These are phyloP conservation scores for Clarias platycephalus DNA, from an alignment of 2,797 vertebrate genomes.

Conservation along the genomic window DNA sequence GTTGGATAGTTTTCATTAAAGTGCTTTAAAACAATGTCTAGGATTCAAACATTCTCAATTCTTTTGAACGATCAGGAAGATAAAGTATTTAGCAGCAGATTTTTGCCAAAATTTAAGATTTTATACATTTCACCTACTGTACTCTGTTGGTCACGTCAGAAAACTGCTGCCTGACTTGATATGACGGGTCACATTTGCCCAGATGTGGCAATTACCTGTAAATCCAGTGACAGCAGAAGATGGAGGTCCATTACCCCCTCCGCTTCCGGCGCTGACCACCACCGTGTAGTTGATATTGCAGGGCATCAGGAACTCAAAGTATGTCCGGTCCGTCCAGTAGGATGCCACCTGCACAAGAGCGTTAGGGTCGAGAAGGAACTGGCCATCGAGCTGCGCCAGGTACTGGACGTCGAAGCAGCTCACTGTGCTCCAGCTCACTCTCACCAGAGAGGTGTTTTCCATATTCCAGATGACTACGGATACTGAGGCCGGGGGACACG, in stretches of 20 bases:
- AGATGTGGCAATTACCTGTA: slow-evolving; percentile 66
- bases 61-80: too few relatives aligned
- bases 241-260: slow-evolving; percentile 64
- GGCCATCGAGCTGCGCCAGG: slow-evolving; percentile 63
- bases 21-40: too few relatives aligned
- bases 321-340: slow-evolving; percentile 69
- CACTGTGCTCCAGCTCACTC: slow-evolving; percentile 67
- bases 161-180: too few relatives aligned
- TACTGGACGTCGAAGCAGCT: slow-evolving; percentile 68
- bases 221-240: slow-evolving; percentile 59
- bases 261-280: slow-evolving; percentile 68
- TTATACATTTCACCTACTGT: too few relatives aligned
- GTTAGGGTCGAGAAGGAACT: slow-evolving; percentile 60
- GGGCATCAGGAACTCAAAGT: slow-evolving; percentile 75
- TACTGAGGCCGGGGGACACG: slow-evolving; percentile 66
- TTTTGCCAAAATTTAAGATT: too few relatives aligned
- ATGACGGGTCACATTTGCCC: neutral
- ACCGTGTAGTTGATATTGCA: slow-evolving; percentile 72
- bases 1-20: too few relatives aligned
- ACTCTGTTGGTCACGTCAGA: too few relatives aligned
- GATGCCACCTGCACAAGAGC: slow-evolving; percentile 65
- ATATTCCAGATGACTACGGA: slow-evolving; percentile 57
- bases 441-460: slow-evolving; percentile 58
- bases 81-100: too few relatives aligned
- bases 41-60: too few relatives aligned